Evolutionary conservation across 2,113 vertebrate genomes (phyloP).

Genomic region (Formicarius rufipectus): DNA sequence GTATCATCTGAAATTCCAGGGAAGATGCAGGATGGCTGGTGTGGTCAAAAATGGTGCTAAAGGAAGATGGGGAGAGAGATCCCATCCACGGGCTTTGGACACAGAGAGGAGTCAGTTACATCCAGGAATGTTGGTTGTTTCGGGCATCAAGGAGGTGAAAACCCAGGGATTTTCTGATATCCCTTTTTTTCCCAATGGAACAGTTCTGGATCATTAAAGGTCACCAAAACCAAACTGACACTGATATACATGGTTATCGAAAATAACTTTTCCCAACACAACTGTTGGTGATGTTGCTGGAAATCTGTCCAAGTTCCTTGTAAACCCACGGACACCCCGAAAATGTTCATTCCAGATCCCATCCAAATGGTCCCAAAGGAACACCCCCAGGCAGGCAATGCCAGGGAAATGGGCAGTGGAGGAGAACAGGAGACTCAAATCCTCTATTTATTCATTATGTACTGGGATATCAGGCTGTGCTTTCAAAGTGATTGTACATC

Average conservation of each 20-base stretch:
- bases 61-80: background rate
- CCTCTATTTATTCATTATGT: background rate
- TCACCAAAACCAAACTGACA: slow-evolving; percentile 38
- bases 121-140: background rate
- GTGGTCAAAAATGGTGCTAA: background rate
- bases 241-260: slow-evolving; percentile 5
- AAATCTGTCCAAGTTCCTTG: background rate
- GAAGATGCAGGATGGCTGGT: background rate
- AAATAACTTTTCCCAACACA: slow-evolving; percentile 12
- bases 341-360: background rate
- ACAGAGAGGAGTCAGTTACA: background rate
- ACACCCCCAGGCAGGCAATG: background rate
- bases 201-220: slow-evolving; percentile 49
- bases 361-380: fast-evolving
- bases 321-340: background rate
- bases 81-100: background rate
- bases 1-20: background rate
- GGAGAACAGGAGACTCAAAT: background rate
- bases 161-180: background rate
- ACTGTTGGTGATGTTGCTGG: background rate
- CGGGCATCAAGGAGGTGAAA: background rate
- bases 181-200: background rate
- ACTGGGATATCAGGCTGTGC: background rate
- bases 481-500: background rate
- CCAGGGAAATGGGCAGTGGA: background rate